Conservation (phyloP, 2,797 vertebrate genomes). For the Clamator glandarius region DNA sequence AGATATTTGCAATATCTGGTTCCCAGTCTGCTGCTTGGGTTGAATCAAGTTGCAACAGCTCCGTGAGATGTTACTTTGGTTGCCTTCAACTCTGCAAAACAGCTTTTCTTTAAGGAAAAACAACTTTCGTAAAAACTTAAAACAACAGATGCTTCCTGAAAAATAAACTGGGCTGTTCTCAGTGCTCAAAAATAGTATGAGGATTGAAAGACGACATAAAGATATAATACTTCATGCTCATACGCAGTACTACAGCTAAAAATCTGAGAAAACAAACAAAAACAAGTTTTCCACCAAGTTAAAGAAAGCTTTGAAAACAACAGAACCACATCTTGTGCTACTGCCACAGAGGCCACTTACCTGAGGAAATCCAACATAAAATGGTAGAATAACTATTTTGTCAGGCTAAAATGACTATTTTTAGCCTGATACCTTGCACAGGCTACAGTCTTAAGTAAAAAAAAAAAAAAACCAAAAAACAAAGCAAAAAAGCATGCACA, state of each 20-base stretch:
- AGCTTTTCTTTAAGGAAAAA: not conserved
- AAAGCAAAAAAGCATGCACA: no score
- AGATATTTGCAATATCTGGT: constrained; percentile 20
- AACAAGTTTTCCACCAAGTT: not conserved
- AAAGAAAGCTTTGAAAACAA: not conserved
- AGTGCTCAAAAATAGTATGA: not conserved
- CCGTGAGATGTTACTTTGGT: not conserved
- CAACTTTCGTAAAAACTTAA: not conserved
- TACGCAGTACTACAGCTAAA: not conserved
- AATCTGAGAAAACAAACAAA: not conserved
- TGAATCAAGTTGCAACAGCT: not conserved
- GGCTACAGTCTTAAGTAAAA: not conserved
- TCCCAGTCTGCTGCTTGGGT: constrained; percentile 28
- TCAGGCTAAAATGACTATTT: not conserved
- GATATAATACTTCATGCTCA: not conserved
- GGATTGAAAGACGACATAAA: not conserved
- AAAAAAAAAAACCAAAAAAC: not conserved
- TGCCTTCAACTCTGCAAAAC: not conserved
- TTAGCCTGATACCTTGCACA: not conserved
- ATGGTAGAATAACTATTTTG: not conserved
- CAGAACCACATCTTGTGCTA: not conserved
- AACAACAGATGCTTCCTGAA: not conserved
- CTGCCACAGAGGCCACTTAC: not conserved
- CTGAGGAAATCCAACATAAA: not conserved
- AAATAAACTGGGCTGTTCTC: not conserved